Conservation (phyloP, 2,888 invertebrate species). For the Crepidodera aurea region DNA sequence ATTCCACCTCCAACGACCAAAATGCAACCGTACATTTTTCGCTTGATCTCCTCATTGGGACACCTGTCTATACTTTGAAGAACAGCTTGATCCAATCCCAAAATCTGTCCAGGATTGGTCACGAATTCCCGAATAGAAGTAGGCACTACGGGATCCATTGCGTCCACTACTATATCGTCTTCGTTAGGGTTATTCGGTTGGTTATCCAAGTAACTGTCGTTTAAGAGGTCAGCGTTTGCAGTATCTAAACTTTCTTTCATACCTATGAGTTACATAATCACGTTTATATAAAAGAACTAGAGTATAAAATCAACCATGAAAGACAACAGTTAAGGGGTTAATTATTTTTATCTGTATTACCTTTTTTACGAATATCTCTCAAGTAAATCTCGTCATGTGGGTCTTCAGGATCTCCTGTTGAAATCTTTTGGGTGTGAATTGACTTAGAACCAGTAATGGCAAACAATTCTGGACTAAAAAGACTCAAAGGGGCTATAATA, state of each 20-base stretch:
- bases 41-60: constrained; percentile 84
- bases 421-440: constrained; percentile 75
- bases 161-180: constrained; percentile 78
- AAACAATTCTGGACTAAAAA: constrained; percentile 88
- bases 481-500: constrained; percentile 86
- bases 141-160: constrained; percentile 61
- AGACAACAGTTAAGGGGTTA: background rate
- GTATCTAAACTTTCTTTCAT: constrained; percentile 69
- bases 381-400: constrained; percentile 93
- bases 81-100: constrained; percentile 90
- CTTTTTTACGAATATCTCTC: constrained; percentile 76
- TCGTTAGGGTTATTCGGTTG: constrained; percentile 66
- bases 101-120: constrained; percentile 78
- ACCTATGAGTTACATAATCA: no score
- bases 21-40: constrained; percentile 94
- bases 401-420: constrained; percentile 86
- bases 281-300: background rate
- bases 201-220: constrained; percentile 64
- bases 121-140: constrained; percentile 69
- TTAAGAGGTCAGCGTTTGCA: constrained; percentile 58
- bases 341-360: constrained; percentile 58
- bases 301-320: no score
- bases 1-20: constrained; percentile 92
- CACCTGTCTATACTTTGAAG: constrained; percentile 83
- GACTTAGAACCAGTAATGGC: constrained; percentile 82